Evolutionary conservation across 2,888 invertebrate genomes (phyloP), one percentile per base, ranked within the genome.

Genomic region (Andrena minutula): DNA sequence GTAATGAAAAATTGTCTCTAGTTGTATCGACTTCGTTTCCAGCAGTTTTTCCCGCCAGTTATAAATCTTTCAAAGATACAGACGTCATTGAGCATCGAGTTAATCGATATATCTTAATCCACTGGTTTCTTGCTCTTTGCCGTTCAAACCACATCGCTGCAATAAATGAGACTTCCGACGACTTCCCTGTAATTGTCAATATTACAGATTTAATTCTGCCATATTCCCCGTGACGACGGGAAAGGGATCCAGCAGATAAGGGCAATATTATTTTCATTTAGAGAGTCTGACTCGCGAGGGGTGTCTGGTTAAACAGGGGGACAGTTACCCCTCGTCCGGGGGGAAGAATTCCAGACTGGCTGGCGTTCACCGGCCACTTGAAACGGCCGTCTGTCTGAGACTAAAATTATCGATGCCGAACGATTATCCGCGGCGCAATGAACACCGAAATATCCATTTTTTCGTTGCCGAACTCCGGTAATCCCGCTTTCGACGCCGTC

Each of bases 361-460:
- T 58, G 69, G 74, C 63, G 71, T 71, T 68, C 58, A 63, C 32
- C 47, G 30, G 23, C 47, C 72, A 70, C 76, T 77, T 70, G 82
- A 83, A 74, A 71, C n/a, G 23, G 35, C 28, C 51, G 35, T 8
- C 82, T 49, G 82, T 77, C 79, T 86, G 84, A 86, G 84, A 82
- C 63, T 64, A 41, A 73, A 85, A 86, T 86, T 86, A 77, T 75
- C 74, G 66, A 60, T 65, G 47, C 20, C 75, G 79, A 75, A 66
- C 41, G 71, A 76, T 76, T 75, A 82, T 81, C 73, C 74, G 32
- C 53, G 30, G 28, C 56, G 56, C 70, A 58, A 73, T 58, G 65
- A 66, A 72, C 28, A 74, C 70, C 75, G 58, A 86, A 73, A 82
- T 86, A 86, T 86, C 83, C 47, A 35, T 70, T 75, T 74, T 41